Percentiles rank a stretch among this genome's conserved stretches.
Evolutionary conservation across 2,113 vertebrate genomes (phyloP).

Genomic region (Muscicapa adusta): DNA sequence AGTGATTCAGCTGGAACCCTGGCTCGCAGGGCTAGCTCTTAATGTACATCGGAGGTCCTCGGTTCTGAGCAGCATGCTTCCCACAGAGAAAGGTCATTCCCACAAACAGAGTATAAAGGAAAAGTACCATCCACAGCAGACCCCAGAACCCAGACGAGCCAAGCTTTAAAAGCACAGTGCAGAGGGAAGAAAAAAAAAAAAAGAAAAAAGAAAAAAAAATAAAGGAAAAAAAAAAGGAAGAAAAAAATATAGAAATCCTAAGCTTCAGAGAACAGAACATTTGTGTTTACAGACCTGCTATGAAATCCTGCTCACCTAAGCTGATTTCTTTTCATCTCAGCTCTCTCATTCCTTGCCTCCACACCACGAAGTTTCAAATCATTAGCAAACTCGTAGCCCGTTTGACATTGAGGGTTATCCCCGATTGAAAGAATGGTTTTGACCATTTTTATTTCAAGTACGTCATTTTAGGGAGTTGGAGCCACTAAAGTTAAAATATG

Average conservation of each 20-base stretch:
- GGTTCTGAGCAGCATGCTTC: conserved; percentile 39
- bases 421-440: conserved; percentile 56
- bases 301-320: conserved; percentile 48
- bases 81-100: conserved; percentile 68
- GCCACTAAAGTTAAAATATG: conserved; percentile 78
- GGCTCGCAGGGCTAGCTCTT: neutral
- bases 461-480: conserved; percentile 77
- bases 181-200: rapidly evolving
- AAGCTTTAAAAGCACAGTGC: conserved; percentile 44
- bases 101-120: conserved; percentile 48
- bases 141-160: conserved; percentile 33
- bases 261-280: conserved; percentile 60
- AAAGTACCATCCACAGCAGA: conserved; percentile 43
- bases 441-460: conserved; percentile 75
- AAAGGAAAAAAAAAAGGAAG: neutral
- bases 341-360: conserved; percentile 30
- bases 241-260: neutral
- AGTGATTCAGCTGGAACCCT: neutral
- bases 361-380: conserved; percentile 62
- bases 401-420: conserved; percentile 66
- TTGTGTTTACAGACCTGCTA: conserved; percentile 72
- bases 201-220: neutral
- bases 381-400: conserved; percentile 63
- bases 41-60: conserved; percentile 12
- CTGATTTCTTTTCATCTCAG: conserved; percentile 56